Evolutionary conservation across 2,888 invertebrate species (phyloP), one percentile per base, ranked within the genome.

Genomic region (Andricus curvator): DNA sequence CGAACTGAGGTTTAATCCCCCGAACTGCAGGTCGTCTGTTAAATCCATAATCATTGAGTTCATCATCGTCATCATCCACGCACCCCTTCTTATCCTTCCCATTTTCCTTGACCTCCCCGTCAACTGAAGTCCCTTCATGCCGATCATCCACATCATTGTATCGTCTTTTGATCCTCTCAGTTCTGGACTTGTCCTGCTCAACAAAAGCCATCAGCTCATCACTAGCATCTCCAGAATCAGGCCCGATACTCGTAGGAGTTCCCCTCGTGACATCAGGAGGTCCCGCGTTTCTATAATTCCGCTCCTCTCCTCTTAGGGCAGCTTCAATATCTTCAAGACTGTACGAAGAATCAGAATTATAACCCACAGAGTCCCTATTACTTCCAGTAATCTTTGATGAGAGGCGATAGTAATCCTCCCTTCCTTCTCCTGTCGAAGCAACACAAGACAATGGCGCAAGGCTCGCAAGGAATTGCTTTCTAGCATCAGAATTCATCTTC

Each of bases 1-100:
- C 96, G 84, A 97, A 96, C 85, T 97, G 95, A n/a, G 97, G 96
- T 90, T 97, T 97, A 84, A 98, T 97, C 0, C 98, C 97, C 1
- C 97, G 95, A 2, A 98, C 98, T 1, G 97, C 97, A 0, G 98
- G 98, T n/a, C 98, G 94, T 60, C 97, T 95, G 89, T 97, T 97
- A 92, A 98, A 98, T 0, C 98, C 98, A 88, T 98, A 97, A 90
- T 98, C 97, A 87, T 97, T 97, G 89, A 98, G 97, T n/a, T 98
- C 98, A 89, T 98, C 97, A 90, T 97, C 97, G 86, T 97, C 96
- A 86, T 97, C 97, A 81, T 96, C 97, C 81, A 95, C 94, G 25
- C 93, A 93, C 80, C 94, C 94, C 88, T 94, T 93, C 76, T 95
- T 85, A 94, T 95, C 64, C 94, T 80, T 80, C 29, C 84, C 82